Conservation (phyloP, 2,113 vertebrate genomes). For the Antennarius striatus region DNA sequence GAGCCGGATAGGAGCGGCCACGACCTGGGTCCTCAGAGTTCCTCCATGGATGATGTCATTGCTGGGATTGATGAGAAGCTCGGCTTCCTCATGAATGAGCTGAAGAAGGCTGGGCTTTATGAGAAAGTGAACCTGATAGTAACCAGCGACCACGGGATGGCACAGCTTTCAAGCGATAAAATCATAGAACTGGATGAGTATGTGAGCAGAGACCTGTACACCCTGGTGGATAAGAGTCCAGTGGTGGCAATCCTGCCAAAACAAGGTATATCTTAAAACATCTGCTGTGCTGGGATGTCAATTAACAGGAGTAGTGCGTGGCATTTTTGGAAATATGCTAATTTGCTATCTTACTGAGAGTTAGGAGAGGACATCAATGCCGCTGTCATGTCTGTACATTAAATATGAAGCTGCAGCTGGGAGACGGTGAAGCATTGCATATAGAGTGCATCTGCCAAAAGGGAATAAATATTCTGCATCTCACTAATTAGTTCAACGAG, state of each 20-base stretch:
- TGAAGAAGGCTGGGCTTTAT: slow-evolving; percentile 83
- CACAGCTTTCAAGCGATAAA: slow-evolving; percentile 83
- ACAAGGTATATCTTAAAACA: slow-evolving; percentile 80
- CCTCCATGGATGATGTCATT: slow-evolving; percentile 82
- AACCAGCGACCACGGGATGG: slow-evolving; percentile 94
- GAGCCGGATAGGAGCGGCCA: slow-evolving; percentile 89
- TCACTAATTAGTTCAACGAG: too few relatives aligned
- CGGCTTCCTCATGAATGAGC: slow-evolving; percentile 84
- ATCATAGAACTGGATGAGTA: slow-evolving; percentile 89
- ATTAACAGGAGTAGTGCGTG: background rate
- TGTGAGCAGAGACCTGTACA: slow-evolving; percentile 82
- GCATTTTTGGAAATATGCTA: slow-evolving; percentile 3
- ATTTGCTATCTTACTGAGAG: background rate
- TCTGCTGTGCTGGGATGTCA: background rate
- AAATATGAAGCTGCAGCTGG: background rate
- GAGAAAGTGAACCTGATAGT: slow-evolving; percentile 85
- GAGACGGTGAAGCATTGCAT: background rate
- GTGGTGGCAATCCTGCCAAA: slow-evolving; percentile 87
- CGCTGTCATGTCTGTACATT: background rate
- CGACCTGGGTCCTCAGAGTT: slow-evolving; percentile 84
- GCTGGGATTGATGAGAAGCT: slow-evolving; percentile 85
- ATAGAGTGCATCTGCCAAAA: background rate
- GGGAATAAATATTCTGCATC: background rate
- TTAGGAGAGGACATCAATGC: background rate
- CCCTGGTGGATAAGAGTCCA: slow-evolving; percentile 86